These are phyloP conservation scores for Eublepharis macularius DNA, from an alignment of 2,113 vertebrate species.

Conservation along the genomic window DNA sequence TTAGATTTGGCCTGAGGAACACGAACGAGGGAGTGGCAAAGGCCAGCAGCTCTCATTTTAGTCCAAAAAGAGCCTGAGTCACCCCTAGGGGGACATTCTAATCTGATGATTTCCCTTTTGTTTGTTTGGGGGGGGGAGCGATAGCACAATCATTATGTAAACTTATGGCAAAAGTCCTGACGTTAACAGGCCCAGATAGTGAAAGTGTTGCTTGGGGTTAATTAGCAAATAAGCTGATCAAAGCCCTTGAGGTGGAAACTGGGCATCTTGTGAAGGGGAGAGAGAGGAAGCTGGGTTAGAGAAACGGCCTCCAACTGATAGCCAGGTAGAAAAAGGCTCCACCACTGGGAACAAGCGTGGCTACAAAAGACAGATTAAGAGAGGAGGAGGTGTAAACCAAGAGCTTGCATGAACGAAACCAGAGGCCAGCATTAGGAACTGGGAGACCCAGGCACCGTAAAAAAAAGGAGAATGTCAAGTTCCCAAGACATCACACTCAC, in stretches of 20 bases:
- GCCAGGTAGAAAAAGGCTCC: not conserved
- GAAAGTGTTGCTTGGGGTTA: not conserved
- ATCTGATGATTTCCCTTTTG: not conserved
- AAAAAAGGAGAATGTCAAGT: no score
- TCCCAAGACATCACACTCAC: not conserved
- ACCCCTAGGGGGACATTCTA: not conserved
- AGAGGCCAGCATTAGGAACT: not conserved
- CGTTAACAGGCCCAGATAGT: not conserved
- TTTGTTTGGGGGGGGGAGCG: not conserved
- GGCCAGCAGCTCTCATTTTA: constrained; percentile 15
- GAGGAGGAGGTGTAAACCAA: not conserved
- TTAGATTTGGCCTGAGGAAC: constrained; percentile 1
- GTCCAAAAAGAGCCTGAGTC: not conserved
- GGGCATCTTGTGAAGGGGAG: not conserved
- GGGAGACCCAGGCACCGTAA: not conserved
- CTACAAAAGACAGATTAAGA: no score
- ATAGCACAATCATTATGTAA: not conserved
- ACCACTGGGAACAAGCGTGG: not conserved
- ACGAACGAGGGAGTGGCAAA: not conserved
- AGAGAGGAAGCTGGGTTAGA: not conserved
- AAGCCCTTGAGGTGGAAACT: not conserved
- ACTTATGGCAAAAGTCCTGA: not conserved
- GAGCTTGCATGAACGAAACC: not conserved
- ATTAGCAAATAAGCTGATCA: not conserved
- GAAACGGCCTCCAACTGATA: not conserved